Evolutionary conservation across 2,113 vertebrate genomes (phyloP), one percentile per base, ranked within the genome.

Genomic region (Solea solea): DNA sequence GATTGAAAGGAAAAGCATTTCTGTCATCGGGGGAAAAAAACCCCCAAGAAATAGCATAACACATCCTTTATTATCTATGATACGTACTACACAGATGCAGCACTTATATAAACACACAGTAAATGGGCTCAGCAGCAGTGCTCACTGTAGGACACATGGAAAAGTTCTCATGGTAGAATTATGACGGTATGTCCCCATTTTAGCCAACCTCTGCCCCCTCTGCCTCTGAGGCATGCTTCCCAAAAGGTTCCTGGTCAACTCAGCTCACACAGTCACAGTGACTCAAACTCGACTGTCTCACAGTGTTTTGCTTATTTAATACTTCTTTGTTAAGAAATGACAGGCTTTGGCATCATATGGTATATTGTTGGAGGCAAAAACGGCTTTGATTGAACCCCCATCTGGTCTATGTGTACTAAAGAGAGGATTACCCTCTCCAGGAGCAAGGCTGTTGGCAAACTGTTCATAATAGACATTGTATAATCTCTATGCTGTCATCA

Each of bases 21-120:
- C 88, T 90, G 83, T 91, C 90, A 87, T 83, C 87, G 53, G 50
- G 69, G 83, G 77, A 34, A 88, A 60, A 88, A 87, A 65, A 21
- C 21, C 21, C 42, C 65, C 15, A 53, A 75, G 53, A 78, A 81
- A 86, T 87, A 86, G 81, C 70, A 58, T 75, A 21, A 76, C 72
- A 83, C 77, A 58, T 76, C 76, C 72, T 67, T 89, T 78, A 85
- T 89, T 89, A 86, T 88, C 69, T 76, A 16, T 9, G 10, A 69
- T 44, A 59, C 12, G 46, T n/a, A 46, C 9, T 46, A 46, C 27
- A 9, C 69, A 49, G 13, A 50, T n/a, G 50, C 9, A 49, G 16
- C 45, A 42, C 16, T 39, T 21, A 65, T 51, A 57, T 44, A 16
- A 15, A 9, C 34, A 41, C 41, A 64, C 53, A 56, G 52, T 54